Evolutionary conservation across 2,888 invertebrate genomes (phyloP), one percentile per base, ranked within the genome.

Genomic region (Chydorus sphaericus): DNA sequence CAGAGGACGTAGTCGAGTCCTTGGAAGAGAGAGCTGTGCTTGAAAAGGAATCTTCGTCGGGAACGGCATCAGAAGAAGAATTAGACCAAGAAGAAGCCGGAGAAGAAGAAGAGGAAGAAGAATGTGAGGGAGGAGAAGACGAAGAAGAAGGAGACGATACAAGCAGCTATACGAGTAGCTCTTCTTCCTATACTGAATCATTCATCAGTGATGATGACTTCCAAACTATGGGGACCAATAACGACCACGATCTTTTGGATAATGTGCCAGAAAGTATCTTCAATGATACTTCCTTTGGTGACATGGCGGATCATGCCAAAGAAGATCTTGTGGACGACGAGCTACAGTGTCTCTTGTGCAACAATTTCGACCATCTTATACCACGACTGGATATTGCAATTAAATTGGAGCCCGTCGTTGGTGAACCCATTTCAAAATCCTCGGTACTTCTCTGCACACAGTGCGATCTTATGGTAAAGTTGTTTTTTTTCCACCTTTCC

Each of bases 381-480:
- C 52, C 52, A 23, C 30, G 52, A 26, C 52, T 36, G 10, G 52
- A 52, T 20, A 36, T 52, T 11, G 33, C 36, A 7, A 23, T 33
- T 14, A 33, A 31, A n/a, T 20, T 52, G 16, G 52, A 52, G 26
- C 52, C 36, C 23, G 36, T 52, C 11, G 36, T 52, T 5, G 52
- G 52, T n/a, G 33, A 36, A 20, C 44, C 44, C 7, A 44, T 44
- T 44, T 44, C 44, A 4, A 44, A 44, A 26, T 44, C 44, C 5
- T 52, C 52, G 14, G 52, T 52, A 23, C 26, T 52, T 18, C 31
- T 52, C 14, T 52, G 52, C 37, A 52, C 52, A 4, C 52, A 52
- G 36, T 52, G 52, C 11, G 52, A 52, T 52, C 52, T 52, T 6
- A 52, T 52, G 26, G 44, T 44, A 39, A n/a, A n/a, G n/a, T n/a